Evolutionary conservation across 2,888 invertebrate species (phyloP).

Genomic region (Nephrotoma appendiculata): DNA sequence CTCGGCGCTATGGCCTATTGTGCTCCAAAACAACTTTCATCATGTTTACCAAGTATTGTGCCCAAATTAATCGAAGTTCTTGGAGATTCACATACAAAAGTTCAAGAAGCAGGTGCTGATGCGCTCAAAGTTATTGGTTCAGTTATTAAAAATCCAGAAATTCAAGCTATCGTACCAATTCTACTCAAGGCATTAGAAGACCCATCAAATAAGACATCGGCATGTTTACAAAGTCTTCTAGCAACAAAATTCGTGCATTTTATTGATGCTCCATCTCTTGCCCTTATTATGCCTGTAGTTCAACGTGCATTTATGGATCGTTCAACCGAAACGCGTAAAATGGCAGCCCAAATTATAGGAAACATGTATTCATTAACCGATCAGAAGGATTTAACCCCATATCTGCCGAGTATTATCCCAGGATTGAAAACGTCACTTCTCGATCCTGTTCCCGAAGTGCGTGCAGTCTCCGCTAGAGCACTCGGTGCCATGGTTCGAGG

Average conservation of each 20-base stretch:
- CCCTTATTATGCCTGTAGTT: conserved; percentile 98
- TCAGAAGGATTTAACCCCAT: conserved; percentile 94
- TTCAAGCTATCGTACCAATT: conserved; percentile 82
- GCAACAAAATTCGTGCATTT: conserved; percentile 98
- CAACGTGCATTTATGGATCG: conserved; percentile 95
- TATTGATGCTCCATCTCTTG: conserved; percentile 96
- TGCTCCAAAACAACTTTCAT: conserved; percentile 96
- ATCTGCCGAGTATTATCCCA: conserved; percentile 90
- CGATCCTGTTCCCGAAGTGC: conserved; percentile 96
- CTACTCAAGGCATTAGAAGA: conserved; percentile 85
- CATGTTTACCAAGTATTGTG: conserved; percentile 94
- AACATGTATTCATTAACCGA: conserved; percentile 99
- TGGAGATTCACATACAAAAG: conserved; percentile 93
- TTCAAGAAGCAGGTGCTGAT: conserved; percentile 92
- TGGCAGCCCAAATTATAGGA: conserved; percentile 99
- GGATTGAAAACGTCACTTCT: conserved; percentile 89
- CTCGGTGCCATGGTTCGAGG: conserved; percentile 95
- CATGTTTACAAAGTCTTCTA: conserved; percentile 82
- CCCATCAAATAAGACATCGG: conserved; percentile 88
- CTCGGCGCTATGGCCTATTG: conserved; percentile 98
- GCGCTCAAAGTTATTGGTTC: conserved; percentile 93
- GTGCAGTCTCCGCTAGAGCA: conserved; percentile 90
- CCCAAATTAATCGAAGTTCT: conserved; percentile 94
- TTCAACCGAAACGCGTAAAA: conserved; percentile 94
- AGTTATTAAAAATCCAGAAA: conserved; percentile 96